Percentiles rank a stretch among this genome's conserved stretches.
phyloP scores from a whole-genome alignment of 2,797 vertebrate genomes.

The Acrocephalus scirpaceus region DNA sequence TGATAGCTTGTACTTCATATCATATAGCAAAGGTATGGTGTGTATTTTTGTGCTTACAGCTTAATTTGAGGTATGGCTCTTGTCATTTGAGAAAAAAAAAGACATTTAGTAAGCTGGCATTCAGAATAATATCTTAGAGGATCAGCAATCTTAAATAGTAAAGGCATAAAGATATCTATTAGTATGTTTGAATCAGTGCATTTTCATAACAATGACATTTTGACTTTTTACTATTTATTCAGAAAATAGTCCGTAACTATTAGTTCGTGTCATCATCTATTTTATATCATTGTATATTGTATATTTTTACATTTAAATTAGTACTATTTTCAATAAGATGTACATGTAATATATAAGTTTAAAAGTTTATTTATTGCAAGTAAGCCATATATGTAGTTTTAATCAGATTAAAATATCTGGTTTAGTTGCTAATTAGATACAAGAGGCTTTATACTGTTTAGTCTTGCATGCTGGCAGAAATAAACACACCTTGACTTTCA shows the following conservation, averaged over 20 bases:
- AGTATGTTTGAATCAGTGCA: not conserved
- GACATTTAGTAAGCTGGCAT: not conserved
- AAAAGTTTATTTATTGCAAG: not conserved
- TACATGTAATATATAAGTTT: not conserved
- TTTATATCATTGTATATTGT: not conserved
- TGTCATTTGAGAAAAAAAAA: not conserved
- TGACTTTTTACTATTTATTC: not conserved
- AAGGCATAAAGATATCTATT: not conserved
- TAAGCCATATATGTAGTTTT: not conserved
- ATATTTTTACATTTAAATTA: not conserved
- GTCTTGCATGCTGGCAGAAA: not conserved
- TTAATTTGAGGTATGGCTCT: not conserved
- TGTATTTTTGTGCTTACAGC: not conserved
- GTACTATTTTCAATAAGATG: not conserved
- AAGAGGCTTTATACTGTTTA: not conserved
- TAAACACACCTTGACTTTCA: not conserved
- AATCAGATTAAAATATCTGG: not conserved
- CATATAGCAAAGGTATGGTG: constrained; percentile 87
- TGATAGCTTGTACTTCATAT: constrained; percentile 90
- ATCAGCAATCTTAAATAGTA: not conserved
- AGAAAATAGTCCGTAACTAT: not conserved
- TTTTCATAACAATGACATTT: not conserved
- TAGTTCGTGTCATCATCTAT: not conserved
- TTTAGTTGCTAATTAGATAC: not conserved
- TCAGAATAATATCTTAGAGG: not conserved